phyloP scores from a whole-genome alignment of 2,113 vertebrate genomes.

The Leucosticte australis region DNA sequence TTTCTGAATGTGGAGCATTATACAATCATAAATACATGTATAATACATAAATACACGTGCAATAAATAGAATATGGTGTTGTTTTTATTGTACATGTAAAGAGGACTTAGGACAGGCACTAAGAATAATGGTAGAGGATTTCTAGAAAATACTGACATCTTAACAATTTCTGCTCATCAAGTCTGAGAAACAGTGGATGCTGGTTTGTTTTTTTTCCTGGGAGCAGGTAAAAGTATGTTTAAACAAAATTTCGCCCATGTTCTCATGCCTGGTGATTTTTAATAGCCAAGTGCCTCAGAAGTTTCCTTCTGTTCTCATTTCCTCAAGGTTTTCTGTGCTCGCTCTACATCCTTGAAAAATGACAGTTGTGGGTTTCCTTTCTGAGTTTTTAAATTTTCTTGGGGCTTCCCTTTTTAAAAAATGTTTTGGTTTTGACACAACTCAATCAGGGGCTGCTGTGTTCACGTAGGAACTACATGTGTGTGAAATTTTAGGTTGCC shows the following conservation, averaged over 20 bases:
- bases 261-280: not conserved
- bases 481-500: not conserved
- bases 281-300: not conserved
- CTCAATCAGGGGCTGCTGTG: not conserved
- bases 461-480: not conserved
- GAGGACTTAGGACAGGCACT: not conserved
- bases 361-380: fast-evolving
- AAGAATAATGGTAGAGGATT: not conserved
- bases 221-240: not conserved
- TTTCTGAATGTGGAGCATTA: too few relatives aligned
- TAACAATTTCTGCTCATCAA: not conserved
- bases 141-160: not conserved
- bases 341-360: not conserved
- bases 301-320: not conserved
- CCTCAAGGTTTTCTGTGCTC: not conserved
- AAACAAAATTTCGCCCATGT: not conserved
- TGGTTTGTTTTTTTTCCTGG: not conserved
- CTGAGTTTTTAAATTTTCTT: not conserved
- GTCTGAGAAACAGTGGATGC: not conserved
- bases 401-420: fast-evolving
- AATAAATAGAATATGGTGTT: not conserved
- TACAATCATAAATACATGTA: too few relatives aligned
- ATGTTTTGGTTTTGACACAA: not conserved
- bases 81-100: not conserved
- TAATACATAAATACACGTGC: too few relatives aligned